Evolutionary conservation across 2,113 vertebrate genomes (phyloP).

Genomic region (Hypocryptadius cinnamomeus): DNA sequence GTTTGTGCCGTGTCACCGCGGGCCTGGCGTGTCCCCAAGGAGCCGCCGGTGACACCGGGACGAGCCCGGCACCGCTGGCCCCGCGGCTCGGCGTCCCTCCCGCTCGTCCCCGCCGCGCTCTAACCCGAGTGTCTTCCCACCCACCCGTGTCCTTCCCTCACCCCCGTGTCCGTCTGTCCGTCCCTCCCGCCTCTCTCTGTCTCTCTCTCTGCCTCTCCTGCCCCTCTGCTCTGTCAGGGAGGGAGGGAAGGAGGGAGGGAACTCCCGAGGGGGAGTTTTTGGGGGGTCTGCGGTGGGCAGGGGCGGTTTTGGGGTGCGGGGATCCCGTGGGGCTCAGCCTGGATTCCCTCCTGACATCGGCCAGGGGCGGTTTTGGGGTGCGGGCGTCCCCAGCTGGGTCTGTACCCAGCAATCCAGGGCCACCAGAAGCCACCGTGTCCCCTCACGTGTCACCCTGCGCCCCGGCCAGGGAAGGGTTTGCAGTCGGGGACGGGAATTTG

Average conservation of each 20-base stretch:
- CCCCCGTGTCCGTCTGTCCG: background rate
- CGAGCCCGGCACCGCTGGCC: background rate
- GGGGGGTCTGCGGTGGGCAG: background rate
- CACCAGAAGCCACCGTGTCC: background rate
- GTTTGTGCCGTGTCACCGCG: background rate
- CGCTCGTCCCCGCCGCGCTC: background rate
- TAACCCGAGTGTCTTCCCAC: conserved; percentile 18
- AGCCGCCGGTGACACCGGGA: background rate
- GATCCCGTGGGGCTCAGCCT: background rate
- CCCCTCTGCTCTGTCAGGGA: conserved; percentile 31
- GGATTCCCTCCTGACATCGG: background rate
- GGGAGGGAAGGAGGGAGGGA: background rate
- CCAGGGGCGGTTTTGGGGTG: too few species aligned
- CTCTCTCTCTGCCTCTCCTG: conserved; percentile 10
- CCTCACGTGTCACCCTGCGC: accelerated
- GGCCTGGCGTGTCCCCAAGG: accelerated
- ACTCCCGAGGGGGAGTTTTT: background rate
- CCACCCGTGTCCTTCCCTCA: background rate
- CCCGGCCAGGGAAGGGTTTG: background rate
- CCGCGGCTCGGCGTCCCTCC: background rate
- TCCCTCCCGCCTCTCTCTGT: background rate
- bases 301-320: background rate
- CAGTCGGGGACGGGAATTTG: background rate
- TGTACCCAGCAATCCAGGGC: background rate
- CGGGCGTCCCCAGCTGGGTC: background rate